Base-by-base conservation (phyloP, 2,888 invertebrate species). In the Microdon myrmicae region DNA sequence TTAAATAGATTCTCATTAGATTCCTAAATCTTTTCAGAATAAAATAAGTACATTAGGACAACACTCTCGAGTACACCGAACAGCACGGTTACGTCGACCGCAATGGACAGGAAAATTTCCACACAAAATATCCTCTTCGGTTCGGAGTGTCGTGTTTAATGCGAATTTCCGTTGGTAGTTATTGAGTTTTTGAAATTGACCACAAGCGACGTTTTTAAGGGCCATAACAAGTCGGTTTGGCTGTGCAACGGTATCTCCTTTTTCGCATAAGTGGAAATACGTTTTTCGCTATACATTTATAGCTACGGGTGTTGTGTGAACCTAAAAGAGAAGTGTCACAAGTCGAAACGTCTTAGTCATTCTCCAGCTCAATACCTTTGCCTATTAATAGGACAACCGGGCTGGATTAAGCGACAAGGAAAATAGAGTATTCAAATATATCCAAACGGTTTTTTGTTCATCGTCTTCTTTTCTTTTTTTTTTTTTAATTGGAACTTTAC, bases 1-100 rank as follows among this genome's bases (percentile, higher is more conserved):
- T 64, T 64, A 64, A 64, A 64, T 64, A 64, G 64, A 64, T 56
- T 64, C 64, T 64, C 64, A 64, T 64, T 64, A 64, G 64, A 64
- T 64, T 14, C 32, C 41, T 39, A 64, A 64, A 64, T 64, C 64
- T 64, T 53, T 58, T 51, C 58, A 35, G 51, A 64, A 56, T 41
- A 56, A 56, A 51, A 64, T 64, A 64, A 64, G 64, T 64, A 64
- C 64, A 58, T 64, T 64, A 56, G 51, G 64, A 64, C 64, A 64
- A 58, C 31, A 64, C 37, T 56, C 41, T 64, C 45, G 56, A 56
- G 51, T 64, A 56, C 56, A 64, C 43, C 56, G 53, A 32, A 31
- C 26, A 16, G 10, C 48, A 37, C 43, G 43, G 47, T 58, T 51
- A 58, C 51, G n/a, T n/a, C n/a, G 58, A 64, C 64, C 58, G 64